Evolutionary conservation across 2,113 vertebrate species (phyloP), one percentile per base, ranked within the genome.

Genomic region (Chrysochloris asiatica): DNA sequence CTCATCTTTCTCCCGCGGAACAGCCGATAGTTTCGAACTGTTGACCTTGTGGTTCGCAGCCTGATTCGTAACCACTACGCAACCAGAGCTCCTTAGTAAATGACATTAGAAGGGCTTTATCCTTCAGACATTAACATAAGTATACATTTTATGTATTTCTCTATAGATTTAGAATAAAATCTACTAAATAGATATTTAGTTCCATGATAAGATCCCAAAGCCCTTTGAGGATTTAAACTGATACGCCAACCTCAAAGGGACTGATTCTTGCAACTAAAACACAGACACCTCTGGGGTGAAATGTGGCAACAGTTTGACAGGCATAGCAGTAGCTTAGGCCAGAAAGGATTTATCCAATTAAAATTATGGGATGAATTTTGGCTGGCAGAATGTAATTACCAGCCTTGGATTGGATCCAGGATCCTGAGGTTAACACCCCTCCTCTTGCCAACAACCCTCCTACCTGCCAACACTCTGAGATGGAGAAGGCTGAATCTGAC

Each of bases 331-430:
- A 94, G 81, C 94, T 93, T 81, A 86, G 95, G 96, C 96, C 96
- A 95, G 95, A 80, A 93, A 95, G 95, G 93, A 95, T 95, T 95
- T 94, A 96, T 95, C 95, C 93, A 95, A 96, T 96, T 97, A 96
- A 95, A 95, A 95, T 96, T 86, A 95, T 86, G 95, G 95, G 94
- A 96, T 96, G 95, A 94, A 95, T 96, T 96, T 95, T 95, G 96
- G 96, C 95, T 95, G 95, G 95, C 95, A 96, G 96, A 95, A 95
- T 96, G 95, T 96, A 97, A 97, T 96, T 97, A 94, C 95, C 95
- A 95, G 95, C 83, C 84, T 95, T 96, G 95, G 95, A 94, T 54
- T 33, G 79, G 86, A 30, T 96, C 96, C 96, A 97, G 96, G 95
- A 96, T 95, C 96, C 96, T 97, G 95, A 96, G 95, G 95, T 97